These are phyloP conservation scores for Bombus waltoni DNA, from an alignment of 1,140 invertebrate genomes.

Conservation along the genomic window DNA sequence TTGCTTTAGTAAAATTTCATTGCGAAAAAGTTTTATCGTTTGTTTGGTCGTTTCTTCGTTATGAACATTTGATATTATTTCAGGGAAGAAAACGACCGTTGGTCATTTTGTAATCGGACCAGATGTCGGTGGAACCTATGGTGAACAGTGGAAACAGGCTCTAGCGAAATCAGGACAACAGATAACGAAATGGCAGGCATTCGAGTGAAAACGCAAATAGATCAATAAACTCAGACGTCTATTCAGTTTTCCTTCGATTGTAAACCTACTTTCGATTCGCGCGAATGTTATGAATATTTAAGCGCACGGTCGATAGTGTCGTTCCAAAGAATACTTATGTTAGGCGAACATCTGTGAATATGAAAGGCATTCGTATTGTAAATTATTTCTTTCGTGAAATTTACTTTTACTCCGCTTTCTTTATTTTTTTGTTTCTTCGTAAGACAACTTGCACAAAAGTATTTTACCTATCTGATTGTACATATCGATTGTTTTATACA, in stretches of 20 bases:
- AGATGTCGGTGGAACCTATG: constrained; percentile 78
- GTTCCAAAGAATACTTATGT: constrained; percentile 54
- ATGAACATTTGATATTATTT: constrained; percentile 13
- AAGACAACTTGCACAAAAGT: background rate
- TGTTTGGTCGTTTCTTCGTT: background rate
- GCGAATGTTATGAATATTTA: constrained; percentile 45
- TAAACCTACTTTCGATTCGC: constrained; percentile 36
- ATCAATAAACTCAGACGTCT: constrained; percentile 1
- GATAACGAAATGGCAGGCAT: constrained; percentile 80
- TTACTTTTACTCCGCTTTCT: background rate
- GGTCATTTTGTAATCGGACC: constrained; percentile 83
- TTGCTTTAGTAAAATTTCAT: background rate
- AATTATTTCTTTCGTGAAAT: background rate
- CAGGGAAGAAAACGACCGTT: constrained; percentile 84
- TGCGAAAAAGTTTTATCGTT: background rate
- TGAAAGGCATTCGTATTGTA: background rate
- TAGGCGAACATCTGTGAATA: constrained; percentile 17
- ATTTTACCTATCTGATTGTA: constrained; percentile 5
- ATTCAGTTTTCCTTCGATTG: background rate
- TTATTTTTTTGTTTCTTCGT: background rate
- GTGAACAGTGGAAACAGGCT: constrained; percentile 81
- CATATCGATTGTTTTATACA: constrained; percentile 18
- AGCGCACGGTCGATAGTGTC: constrained; percentile 48
- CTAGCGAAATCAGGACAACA: constrained; percentile 78
- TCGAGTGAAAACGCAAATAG: constrained; percentile 71